A percentile compares a stretch with the other conserved stretches of the same genome.
Conservation (phyloP, 2,113 vertebrate species). For the Tyrannus savana region DNA sequence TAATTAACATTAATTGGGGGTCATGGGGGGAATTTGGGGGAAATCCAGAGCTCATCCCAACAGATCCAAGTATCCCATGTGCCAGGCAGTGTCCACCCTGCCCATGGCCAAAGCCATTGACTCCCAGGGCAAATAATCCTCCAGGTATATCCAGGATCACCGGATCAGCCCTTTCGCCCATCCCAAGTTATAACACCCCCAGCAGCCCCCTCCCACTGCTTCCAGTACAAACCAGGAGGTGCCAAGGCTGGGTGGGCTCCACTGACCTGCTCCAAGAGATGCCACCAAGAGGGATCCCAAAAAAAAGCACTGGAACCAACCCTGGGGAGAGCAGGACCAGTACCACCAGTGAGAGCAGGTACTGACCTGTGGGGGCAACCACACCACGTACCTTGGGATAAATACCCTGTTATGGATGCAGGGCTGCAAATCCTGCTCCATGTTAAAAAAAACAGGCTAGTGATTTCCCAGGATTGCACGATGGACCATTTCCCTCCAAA, state of each 20-base stretch:
- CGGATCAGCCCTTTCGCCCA: not conserved
- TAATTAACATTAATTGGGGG: not conserved
- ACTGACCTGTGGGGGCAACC: not conserved
- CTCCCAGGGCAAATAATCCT: not conserved
- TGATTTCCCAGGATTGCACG: accelerated
- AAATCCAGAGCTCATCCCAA: accelerated
- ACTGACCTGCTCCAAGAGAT: not conserved
- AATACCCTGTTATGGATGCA: not conserved
- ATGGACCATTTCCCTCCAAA: not conserved
- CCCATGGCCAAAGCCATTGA: not conserved
- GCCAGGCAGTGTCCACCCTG: not conserved
- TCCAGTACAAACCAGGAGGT: not conserved
- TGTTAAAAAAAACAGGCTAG: accelerated
- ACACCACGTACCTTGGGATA: not conserved
- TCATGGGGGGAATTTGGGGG: not conserved
- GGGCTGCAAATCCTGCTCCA: not conserved
- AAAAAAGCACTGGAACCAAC: accelerated
- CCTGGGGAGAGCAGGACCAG: not conserved
- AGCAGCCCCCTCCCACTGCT: not conserved
- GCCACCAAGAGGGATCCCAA: not conserved
- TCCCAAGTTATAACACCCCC: not conserved
- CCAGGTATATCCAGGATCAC: not conserved
- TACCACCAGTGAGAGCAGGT: not conserved
- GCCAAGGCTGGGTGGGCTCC: not conserved
- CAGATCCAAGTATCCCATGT: not conserved